Percentiles rank a stretch among this genome's conserved stretches.
These are phyloP conservation scores for Connochaetes taurinus DNA, from an alignment of 2,113 vertebrate species.

Conservation along the genomic window DNA sequence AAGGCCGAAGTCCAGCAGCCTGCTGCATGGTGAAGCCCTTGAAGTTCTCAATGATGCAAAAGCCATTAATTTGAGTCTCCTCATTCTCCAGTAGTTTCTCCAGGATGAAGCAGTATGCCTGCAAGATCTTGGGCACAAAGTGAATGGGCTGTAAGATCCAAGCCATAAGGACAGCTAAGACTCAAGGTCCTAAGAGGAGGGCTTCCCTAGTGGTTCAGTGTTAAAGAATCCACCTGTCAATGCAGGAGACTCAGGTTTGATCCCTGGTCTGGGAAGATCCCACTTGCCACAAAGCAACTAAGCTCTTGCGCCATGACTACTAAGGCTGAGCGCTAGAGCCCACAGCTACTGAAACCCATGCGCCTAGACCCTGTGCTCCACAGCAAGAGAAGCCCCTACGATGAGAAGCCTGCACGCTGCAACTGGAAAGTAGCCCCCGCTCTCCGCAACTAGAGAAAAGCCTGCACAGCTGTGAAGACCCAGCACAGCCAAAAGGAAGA, in stretches of 20 bases:
- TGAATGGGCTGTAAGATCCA: background rate
- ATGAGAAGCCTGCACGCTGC: background rate
- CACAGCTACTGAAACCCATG: background rate
- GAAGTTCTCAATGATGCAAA: conserved; percentile 98
- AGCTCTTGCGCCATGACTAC: background rate
- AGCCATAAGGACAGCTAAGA: background rate
- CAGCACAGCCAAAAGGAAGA: background rate
- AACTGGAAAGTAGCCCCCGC: background rate
- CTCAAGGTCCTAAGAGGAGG: background rate
- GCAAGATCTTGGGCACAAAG: conserved; percentile 84
- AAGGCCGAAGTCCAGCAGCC: conserved; percentile 91
- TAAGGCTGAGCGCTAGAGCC: background rate
- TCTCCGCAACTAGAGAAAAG: background rate
- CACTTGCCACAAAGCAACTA: background rate
- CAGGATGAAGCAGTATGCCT: conserved; percentile 96
- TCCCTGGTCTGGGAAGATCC: background rate
- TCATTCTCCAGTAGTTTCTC: conserved; percentile 96
- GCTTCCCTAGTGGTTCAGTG: background rate
- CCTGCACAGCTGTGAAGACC: background rate
- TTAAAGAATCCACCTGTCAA: background rate
- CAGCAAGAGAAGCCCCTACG: background rate
- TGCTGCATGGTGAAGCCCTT: conserved; percentile 98
- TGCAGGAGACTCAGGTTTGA: background rate
- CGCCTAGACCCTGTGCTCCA: background rate
- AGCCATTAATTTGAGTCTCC: conserved; percentile 98